Evolutionary conservation across 35 echinoderm and acorn worm genomes (phyloP).

Genomic region (Holothuria glaberrima): DNA sequence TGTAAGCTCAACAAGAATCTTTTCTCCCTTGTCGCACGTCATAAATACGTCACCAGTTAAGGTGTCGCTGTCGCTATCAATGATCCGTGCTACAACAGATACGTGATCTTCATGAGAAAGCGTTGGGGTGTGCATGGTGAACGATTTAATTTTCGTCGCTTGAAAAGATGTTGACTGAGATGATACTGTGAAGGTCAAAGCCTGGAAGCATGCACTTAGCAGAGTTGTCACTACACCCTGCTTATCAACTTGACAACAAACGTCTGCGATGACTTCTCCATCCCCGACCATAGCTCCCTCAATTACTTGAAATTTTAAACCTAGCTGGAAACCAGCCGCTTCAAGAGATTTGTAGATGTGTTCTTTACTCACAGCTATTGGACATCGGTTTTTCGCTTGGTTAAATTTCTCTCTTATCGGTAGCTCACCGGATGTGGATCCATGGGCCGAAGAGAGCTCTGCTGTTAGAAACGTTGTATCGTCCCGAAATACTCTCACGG

Average conservation of each 20-base stretch:
- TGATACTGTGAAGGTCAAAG: conserved; percentile 35
- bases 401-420: neutral
- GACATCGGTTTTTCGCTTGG: conserved; percentile 18
- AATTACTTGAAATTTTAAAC: conserved; percentile 73
- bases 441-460: neutral
- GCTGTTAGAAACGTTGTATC: conserved; percentile 6
- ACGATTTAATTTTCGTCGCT: conserved; percentile 43
- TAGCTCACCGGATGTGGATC: neutral
- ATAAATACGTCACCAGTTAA: conserved; percentile 69
- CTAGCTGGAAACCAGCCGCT: conserved; percentile 62
- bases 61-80: conserved; percentile 66
- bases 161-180: conserved; percentile 59
- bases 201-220: conserved; percentile 78
- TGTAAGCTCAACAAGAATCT: conserved; percentile 60
- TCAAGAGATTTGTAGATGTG: conserved; percentile 71
- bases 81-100: conserved; percentile 66
- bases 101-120: conserved; percentile 63
- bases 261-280: conserved; percentile 65
- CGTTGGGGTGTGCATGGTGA: conserved; percentile 68
- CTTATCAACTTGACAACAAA: conserved; percentile 64
- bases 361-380: neutral
- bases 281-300: conserved; percentile 70
- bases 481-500: conserved; percentile 51
- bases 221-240: conserved; percentile 73
- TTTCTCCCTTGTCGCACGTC: conserved; percentile 37